Base-by-base conservation (phyloP, 2,797 vertebrate species). In the Schizopygopsis malacanthus region DNA sequence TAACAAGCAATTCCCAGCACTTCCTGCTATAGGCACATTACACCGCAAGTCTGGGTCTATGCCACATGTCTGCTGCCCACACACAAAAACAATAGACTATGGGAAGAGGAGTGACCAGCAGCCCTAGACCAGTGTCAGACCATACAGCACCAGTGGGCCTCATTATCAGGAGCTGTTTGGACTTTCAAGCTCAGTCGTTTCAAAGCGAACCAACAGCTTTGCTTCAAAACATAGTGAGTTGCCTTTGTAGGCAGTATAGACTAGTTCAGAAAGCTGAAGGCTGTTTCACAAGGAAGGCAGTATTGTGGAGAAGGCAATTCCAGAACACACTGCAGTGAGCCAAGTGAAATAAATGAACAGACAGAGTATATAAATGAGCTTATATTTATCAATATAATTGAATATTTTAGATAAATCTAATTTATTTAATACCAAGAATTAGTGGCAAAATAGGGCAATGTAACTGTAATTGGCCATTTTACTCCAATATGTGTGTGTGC, bases 1-100 rank as follows among this genome's bases (percentile, higher is more conserved):
- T 84, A 85, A 82, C 81, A 83, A 73, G 39, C 33, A 54, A 18
- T 45, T 70, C 82, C 73, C 69, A 80, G 79, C 69, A 82, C 56
- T 82, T 84, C 37, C 75, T 69, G 69, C 69, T 52, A 54, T 76
- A 80, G 80, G 12, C 22, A 43, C 79, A 83, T 73, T 45, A 80
- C n/a, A 45, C 15, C 71, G 82, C 63, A 80, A 39, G 81, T 45
- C 56, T 87, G 47, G 81, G 25, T 28, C 54, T 70, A 33, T 65
- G 54, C 85, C 82, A 90, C 89, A 82, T 12, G 87, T 85, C 79
- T 33, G 87, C 89, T 91, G 90, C 89, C 91, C 39, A 83, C 43
- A 87, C 87, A 84, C 87, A 56, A 54, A 75, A 76, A 75, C 82
- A 79, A 39, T 84, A 75, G 82, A 92, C 50, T 84, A 73, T 88